Percentiles rank a stretch among this genome's conserved stretches.
phyloP scores from a whole-genome alignment of 2,113 vertebrate species.

The Turdus rufiventris region DNA sequence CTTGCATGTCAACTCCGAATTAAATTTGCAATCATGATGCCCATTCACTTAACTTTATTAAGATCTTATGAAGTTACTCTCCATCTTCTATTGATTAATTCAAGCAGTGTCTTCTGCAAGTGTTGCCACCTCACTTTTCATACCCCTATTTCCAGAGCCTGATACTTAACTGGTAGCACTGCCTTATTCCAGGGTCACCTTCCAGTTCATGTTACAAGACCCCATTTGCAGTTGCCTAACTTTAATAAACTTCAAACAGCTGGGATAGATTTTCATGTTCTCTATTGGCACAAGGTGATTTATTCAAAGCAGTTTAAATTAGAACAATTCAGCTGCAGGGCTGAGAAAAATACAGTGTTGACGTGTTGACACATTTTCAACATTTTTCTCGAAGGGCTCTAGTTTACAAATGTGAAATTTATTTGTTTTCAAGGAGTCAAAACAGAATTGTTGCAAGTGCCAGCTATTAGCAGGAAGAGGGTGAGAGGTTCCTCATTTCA shows the following conservation, averaged over 20 bases:
- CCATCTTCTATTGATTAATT: background rate
- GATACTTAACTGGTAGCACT: background rate
- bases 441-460: background rate
- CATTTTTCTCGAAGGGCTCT: background rate
- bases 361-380: background rate
- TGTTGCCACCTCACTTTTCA: background rate
- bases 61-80: slow-evolving; percentile 18
- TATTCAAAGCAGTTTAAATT: background rate
- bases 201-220: background rate
- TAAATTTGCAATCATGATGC: slow-evolving; percentile 35
- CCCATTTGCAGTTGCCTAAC: background rate
- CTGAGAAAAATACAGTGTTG: background rate
- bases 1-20: slow-evolving; percentile 12
- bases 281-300: background rate
- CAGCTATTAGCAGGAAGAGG: background rate
- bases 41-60: slow-evolving; percentile 38
- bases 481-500: background rate
- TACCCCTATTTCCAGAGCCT: background rate
- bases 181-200: background rate
- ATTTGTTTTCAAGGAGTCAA: background rate
- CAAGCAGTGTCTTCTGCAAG: background rate
- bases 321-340: background rate
- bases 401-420: background rate
- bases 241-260: background rate
- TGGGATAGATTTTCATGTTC: background rate